Evolutionary conservation across 1,140 invertebrate species (phyloP).

Genomic region (Diabrotica undecimpunctata): DNA sequence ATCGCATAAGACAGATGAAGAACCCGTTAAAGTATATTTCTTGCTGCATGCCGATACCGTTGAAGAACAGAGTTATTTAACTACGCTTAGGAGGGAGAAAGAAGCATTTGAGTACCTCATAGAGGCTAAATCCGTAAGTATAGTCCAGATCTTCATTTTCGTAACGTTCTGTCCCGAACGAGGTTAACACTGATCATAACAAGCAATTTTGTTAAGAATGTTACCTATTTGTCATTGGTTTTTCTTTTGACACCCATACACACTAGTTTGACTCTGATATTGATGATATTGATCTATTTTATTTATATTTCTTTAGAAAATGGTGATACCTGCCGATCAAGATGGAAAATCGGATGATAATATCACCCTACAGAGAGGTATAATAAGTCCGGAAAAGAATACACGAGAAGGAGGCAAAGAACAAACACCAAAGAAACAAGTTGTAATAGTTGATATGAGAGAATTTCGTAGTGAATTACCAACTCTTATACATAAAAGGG

Average conservation of each 20-base stretch:
- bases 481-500: slow-evolving; percentile 86
- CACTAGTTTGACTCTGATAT: too few relatives aligned
- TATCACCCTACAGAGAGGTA: slow-evolving; percentile 56
- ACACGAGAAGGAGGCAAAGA: slow-evolving; percentile 64
- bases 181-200: too few relatives aligned
- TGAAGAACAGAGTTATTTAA: slow-evolving; percentile 94
- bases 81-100: slow-evolving; percentile 85
- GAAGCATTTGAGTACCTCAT: slow-evolving; percentile 91
- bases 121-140: slow-evolving; percentile 78
- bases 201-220: too few relatives aligned
- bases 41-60: slow-evolving; percentile 85
- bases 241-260: too few relatives aligned
- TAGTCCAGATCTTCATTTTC: neutral
- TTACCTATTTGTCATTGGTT: too few relatives aligned
- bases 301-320: slow-evolving; percentile 67
- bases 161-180: neutral
- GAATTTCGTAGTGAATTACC: slow-evolving; percentile 97
- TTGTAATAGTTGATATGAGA: slow-evolving; percentile 94
- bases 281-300: slow-evolving; percentile 5
- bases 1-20: slow-evolving; percentile 64
- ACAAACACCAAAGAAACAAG: slow-evolving; percentile 44
- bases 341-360: slow-evolving; percentile 79
- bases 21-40: slow-evolving; percentile 76
- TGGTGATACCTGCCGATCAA: slow-evolving; percentile 89
- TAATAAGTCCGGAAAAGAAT: slow-evolving; percentile 49